Evolutionary conservation across 2,113 vertebrate genomes (phyloP).

Genomic region (Saccopteryx bilineata): DNA sequence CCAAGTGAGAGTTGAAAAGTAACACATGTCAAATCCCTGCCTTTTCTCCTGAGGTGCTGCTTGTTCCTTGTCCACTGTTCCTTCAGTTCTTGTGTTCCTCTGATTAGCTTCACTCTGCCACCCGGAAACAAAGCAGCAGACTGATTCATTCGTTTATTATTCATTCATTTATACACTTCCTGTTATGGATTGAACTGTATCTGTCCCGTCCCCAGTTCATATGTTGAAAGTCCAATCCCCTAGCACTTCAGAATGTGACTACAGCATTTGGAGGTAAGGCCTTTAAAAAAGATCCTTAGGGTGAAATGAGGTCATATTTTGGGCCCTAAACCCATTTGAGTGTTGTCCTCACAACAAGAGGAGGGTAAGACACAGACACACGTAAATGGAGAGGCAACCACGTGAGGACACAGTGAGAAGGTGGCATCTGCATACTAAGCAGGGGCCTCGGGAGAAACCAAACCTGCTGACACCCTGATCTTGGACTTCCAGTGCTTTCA

Average conservation of each 20-base stretch:
- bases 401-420: fast-evolving
- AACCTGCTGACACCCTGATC: no score
- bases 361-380: neutral
- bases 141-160: neutral
- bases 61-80: neutral
- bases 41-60: neutral
- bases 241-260: neutral
- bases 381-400: fast-evolving
- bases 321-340: no score
- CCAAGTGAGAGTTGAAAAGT: conserved; percentile 57
- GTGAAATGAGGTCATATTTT: neutral
- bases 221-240: no score
- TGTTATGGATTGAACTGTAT: neutral
- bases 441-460: neutral
- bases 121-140: neutral
- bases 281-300: neutral
- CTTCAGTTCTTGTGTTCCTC: neutral
- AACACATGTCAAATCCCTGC: neutral
- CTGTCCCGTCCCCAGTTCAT: neutral
- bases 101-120: neutral
- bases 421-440: neutral
- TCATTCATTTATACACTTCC: neutral
- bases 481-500: neutral
- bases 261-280: neutral
- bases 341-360: neutral